phyloP scores from a whole-genome alignment of 2,888 invertebrate species.

The Pandemis corylana region DNA sequence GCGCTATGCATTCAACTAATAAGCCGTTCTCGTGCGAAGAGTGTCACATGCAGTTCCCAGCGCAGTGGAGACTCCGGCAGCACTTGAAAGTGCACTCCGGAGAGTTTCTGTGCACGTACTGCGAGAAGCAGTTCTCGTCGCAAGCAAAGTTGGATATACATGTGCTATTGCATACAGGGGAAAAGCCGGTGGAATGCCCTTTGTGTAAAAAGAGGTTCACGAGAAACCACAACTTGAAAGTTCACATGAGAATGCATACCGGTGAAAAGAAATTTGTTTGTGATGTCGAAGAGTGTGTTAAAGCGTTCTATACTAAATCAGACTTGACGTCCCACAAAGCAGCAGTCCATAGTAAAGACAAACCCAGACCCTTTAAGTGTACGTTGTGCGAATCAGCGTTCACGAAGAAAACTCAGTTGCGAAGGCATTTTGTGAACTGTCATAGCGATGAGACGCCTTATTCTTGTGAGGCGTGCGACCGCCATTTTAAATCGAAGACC shows the following conservation, averaged over 20 bases:
- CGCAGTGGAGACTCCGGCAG: conserved; percentile 28
- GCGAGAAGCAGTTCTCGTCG: conserved; percentile 18
- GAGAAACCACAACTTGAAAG: neutral
- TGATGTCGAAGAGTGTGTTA: neutral
- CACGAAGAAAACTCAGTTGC: conserved; percentile 8
- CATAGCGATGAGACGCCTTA: conserved; percentile 9
- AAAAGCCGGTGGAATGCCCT: neutral
- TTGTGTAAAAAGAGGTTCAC: conserved; percentile 5
- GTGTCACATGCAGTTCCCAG: conserved; percentile 24
- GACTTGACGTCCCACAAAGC: conserved; percentile 8
- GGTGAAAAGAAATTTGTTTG: conserved; percentile 18
- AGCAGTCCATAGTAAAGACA: conserved; percentile 3
- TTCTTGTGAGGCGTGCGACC: neutral
- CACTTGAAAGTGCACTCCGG: conserved; percentile 37
- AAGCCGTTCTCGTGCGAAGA: conserved; percentile 32
- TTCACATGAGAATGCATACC: conserved; percentile 12
- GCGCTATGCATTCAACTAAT: conserved; percentile 12
- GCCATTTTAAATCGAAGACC: conserved; percentile 1
- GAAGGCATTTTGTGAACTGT: conserved; percentile 5
- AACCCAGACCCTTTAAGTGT: neutral
- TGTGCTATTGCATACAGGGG: conserved; percentile 3
- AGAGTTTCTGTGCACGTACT: conserved; percentile 18
- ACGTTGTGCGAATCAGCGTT: neutral
- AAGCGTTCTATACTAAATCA: conserved; percentile 7
- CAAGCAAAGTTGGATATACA: conserved; percentile 29